A percentile compares a stretch with the other conserved stretches of the same genome.
phyloP scores from a whole-genome alignment of 37 sponge, comb jelly and placozoan species.

The Corticium candelabrum region DNA sequence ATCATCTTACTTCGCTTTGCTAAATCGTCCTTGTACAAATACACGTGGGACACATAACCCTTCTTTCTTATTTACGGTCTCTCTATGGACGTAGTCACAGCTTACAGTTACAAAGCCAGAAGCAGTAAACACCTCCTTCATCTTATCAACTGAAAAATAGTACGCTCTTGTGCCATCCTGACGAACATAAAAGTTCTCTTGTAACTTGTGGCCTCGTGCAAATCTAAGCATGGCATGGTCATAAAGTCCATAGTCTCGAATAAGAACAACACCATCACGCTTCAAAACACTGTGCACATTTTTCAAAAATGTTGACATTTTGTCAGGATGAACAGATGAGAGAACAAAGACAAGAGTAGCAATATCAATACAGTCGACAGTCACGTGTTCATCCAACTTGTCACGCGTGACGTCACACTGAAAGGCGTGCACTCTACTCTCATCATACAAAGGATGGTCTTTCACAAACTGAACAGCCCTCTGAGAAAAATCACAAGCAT shows the following conservation, averaged over 20 bases:
- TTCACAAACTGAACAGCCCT: conserved; percentile 83
- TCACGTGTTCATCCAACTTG: conserved; percentile 19
- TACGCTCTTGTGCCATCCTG: conserved; percentile 96
- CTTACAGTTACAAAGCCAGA: conserved; percentile 50
- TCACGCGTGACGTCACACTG: conserved; percentile 80
- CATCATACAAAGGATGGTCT: conserved; percentile 43
- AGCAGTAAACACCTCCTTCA: conserved; percentile 34
- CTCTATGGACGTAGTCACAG: conserved; percentile 48
- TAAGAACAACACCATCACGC: conserved; percentile 68
- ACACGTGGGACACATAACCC: conserved; percentile 49
- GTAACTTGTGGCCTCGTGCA: conserved; percentile 80
- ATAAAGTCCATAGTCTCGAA: conserved; percentile 94
- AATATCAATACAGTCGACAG: conserved; percentile 50
- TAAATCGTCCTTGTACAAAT: conserved; percentile 80
- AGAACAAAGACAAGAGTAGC: conserved; percentile 82
- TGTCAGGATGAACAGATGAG: conserved; percentile 84
- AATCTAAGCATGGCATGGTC: conserved; percentile 98
- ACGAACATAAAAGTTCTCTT: conserved; percentile 80
- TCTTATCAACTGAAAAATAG: conserved; percentile 84
- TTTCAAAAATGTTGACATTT: conserved; percentile 43
- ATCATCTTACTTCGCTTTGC: background rate
- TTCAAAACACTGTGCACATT: conserved; percentile 62
- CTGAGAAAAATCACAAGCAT: conserved; percentile 95
- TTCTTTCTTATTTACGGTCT: conserved; percentile 90
- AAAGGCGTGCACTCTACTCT: conserved; percentile 50